phyloP scores from a whole-genome alignment of 2,888 invertebrate species.

The Cinara cedri region DNA sequence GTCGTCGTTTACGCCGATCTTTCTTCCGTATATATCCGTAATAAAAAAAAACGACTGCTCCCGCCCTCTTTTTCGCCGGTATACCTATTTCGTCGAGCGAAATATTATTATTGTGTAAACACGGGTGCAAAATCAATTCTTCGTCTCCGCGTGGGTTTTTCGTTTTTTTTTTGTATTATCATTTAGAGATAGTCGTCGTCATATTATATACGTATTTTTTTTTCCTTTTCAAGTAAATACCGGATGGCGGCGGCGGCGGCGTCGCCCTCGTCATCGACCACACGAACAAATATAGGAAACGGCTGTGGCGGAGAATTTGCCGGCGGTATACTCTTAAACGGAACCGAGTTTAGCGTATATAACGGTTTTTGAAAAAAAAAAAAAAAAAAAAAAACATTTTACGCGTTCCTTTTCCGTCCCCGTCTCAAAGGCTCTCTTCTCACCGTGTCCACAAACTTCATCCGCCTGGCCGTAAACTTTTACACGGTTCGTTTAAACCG shows the following conservation, averaged over 20 bases:
- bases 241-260: neutral
- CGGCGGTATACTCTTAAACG: neutral
- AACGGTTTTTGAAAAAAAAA: neutral
- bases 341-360: neutral
- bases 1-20: no score
- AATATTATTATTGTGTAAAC: no score
- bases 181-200: no score
- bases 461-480: slow-evolving; percentile 16
- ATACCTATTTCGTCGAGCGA: no score
- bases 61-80: no score
- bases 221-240: slow-evolving; percentile 4
- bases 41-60: no score
- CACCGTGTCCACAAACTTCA: neutral
- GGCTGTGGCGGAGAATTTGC: neutral
- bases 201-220: no score
- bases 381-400: no score
- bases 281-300: slow-evolving; percentile 2
- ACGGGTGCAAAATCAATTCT: no score
- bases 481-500: slow-evolving; percentile 55
- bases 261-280: slow-evolving; percentile 22
- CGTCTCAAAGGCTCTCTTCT: neutral
- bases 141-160: no score
- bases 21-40: no score
- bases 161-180: no score
- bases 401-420: neutral